Evolutionary conservation across 2,888 invertebrate genomes (phyloP), one percentile per base, ranked within the genome.

Genomic region (Meganola albula): DNA sequence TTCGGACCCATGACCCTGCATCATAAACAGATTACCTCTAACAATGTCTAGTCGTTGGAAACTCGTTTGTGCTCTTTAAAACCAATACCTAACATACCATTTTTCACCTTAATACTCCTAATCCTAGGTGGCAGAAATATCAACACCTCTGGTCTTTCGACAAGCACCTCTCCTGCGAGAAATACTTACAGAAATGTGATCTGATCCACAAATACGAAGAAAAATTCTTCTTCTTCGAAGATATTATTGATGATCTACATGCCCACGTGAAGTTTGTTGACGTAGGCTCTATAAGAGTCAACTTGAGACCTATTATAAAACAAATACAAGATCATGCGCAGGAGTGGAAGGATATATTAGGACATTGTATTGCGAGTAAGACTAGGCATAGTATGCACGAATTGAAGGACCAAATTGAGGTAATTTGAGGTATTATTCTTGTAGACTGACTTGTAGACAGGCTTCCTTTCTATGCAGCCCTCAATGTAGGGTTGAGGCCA

Each of bases 211-310:
- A 90, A 41, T 95, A 92, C 69, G 95, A 97, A 58, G 93, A 95
- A 54, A 93, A 93, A 66, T 92, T 97, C 58, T 91, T 92, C 68
- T 94, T 92, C 69, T 97, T 95, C 71, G 90, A 91, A 52, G 90
- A 91, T 45, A 90, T 94, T 4, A 89, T 93, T 10, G 83, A 89
- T 2, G 92, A 93, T 43, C 74, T 95, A 28, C 70, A 88, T 6
- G 64, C 59, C 1, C 89, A 90, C 60, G 77, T 87, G 4, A 79
- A 88, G 25, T 89, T 86, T 53, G 85, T 89, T 0, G 91, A 93
- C 47, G 82, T 93, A 13, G 89, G 88, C n/a, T 90, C 90, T 10
- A 87, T 94, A 34, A 86, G 93, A 58, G 88, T 97, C 16, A 93
- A 95, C 74, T 79, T 96, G 44, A 68, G 84, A 8, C 92, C 93